Percentiles rank a stretch among this genome's conserved stretches.
These are phyloP conservation scores for Malurus alboscapulatus DNA, from an alignment of 2,113 vertebrate genomes.

Conservation along the genomic window DNA sequence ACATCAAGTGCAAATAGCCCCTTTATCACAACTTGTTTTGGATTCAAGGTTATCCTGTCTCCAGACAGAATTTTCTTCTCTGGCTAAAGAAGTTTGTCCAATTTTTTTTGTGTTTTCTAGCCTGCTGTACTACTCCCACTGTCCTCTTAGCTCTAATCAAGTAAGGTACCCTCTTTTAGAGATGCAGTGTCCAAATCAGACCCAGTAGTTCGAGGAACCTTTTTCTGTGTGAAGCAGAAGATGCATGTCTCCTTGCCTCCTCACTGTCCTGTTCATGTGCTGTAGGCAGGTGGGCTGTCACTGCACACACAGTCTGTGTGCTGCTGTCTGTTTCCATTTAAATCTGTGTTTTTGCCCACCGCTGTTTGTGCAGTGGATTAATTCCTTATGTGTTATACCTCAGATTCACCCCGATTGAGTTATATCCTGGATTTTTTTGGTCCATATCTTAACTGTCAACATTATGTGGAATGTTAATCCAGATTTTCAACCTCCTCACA, in stretches of 20 bases:
- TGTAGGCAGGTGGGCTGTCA: background rate
- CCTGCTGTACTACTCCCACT: background rate
- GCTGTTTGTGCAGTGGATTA: background rate
- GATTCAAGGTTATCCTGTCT: background rate
- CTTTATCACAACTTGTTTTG: background rate
- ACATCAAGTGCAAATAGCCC: background rate
- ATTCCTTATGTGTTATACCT: background rate
- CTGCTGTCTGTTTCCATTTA: background rate
- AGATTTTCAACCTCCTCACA: background rate
- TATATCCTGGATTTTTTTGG: accelerated
- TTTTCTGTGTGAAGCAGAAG: background rate
- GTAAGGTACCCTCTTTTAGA: background rate
- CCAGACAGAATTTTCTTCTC: background rate
- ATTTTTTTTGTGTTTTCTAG: background rate
- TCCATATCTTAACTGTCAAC: background rate
- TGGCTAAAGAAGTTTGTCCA: background rate
- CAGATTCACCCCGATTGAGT: background rate
- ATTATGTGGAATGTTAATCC: background rate
- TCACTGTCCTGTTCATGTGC: background rate
- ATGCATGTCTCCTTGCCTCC: background rate
- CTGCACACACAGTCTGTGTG: background rate
- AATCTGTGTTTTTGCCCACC: background rate
- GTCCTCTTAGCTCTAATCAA: background rate
- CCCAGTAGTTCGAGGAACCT: background rate
- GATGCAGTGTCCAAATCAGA: background rate